phyloP scores from a whole-genome alignment of 2,113 vertebrate genomes.

The Campylomormyrus numenius region DNA sequence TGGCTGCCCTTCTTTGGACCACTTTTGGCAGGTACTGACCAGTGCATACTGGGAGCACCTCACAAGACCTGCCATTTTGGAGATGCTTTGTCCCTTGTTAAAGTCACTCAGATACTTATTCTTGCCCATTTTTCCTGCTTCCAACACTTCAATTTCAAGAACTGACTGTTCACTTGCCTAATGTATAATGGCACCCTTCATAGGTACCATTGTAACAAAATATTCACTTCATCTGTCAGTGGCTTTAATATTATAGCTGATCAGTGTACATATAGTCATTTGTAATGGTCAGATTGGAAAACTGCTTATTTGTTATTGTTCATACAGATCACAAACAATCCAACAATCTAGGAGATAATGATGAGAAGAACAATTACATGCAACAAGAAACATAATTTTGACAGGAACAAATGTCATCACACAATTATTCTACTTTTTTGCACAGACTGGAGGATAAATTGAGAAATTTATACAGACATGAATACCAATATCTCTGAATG shows the following conservation, averaged over 20 bases:
- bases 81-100: not conserved
- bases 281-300: not conserved
- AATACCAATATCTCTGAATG: constrained; percentile 11
- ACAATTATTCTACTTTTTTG: not conserved
- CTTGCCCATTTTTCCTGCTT: not conserved
- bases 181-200: not conserved
- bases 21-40: not conserved
- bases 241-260: not conserved
- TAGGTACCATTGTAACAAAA: not conserved
- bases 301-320: not conserved
- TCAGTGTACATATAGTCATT: not conserved
- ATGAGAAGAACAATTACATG: not conserved
- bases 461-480: constrained; percentile 7
- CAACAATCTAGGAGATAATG: not conserved
- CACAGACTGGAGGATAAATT: not conserved
- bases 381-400: not conserved
- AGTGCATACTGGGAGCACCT: not conserved
- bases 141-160: not conserved
- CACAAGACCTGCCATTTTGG: not conserved
- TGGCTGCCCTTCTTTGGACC: not conserved
- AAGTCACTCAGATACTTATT: not conserved
- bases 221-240: not conserved
- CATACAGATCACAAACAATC: not conserved
- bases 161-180: not conserved
- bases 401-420: not conserved